Evolutionary conservation across 92 coral and sea anemone species (phyloP), one percentile per base, ranked within the genome.

Genomic region (Epizoanthus ramosus): DNA sequence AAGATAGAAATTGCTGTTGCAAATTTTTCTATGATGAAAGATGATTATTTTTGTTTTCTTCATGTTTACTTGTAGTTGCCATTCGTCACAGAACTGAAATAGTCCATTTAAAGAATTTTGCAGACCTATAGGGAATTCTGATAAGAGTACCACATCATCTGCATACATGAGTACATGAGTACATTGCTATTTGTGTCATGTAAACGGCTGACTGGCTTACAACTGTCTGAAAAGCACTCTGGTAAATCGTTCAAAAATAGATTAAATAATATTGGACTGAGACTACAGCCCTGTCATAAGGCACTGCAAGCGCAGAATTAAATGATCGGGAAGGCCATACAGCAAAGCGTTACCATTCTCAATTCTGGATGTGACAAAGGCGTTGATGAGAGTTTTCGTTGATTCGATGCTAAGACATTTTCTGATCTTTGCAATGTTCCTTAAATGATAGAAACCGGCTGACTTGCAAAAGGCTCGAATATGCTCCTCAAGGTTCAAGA

Each of bases 281-380:
- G 67, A 61, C 14, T 61, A 61, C 57, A 61, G 52, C 74, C 84
- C 33, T 80, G 84, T 16, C 74, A n/a, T n/a, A n/a, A n/a, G n/a
- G n/a, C n/a, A n/a, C n/a, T n/a, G n/a, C n/a, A n/a, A n/a, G n/a
- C n/a, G n/a, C n/a, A n/a, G n/a, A n/a, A n/a, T n/a, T n/a, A n/a
- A n/a, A n/a, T n/a, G n/a, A n/a, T n/a, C n/a, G n/a, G n/a, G n/a
- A n/a, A n/a, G n/a, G n/a, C n/a, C n/a, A n/a, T n/a, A n/a, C n/a
- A n/a, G n/a, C n/a, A n/a, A n/a, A n/a, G n/a, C n/a, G n/a, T n/a
- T n/a, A n/a, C n/a, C n/a, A n/a, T n/a, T n/a, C n/a, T n/a, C n/a
- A n/a, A n/a, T n/a, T n/a, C n/a, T n/a, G n/a, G n/a, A n/a, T n/a
- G n/a, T n/a, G n/a, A n/a, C n/a, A n/a, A n/a, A n/a, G n/a, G n/a